These are phyloP conservation scores for Antennarius striatus DNA, from an alignment of 2,113 vertebrate species.

Conservation along the genomic window DNA sequence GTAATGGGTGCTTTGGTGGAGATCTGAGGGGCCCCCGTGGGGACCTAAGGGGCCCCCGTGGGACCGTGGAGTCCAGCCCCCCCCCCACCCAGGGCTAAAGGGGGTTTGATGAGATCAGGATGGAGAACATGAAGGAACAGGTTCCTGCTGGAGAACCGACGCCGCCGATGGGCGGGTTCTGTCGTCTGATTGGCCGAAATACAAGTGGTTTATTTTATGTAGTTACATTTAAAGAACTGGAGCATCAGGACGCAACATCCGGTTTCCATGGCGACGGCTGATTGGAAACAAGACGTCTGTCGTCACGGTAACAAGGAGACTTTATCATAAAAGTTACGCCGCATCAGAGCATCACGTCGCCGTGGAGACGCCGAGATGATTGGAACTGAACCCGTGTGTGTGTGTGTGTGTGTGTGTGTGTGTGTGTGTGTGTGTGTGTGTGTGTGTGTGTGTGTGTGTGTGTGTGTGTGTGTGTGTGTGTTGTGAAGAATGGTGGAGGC, in stretches of 20 bases:
- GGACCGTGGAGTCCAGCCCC: conserved; percentile 48
- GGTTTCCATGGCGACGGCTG: no score
- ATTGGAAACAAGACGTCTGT: no score
- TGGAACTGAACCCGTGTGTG: neutral
- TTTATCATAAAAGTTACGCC: no score
- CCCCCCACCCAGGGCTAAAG: conserved; percentile 54
- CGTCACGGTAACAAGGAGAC: no score
- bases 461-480: conserved; percentile 66
- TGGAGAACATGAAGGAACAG: conserved; percentile 54
- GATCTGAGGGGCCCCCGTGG: conserved; percentile 53
- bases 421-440: conserved; percentile 17
- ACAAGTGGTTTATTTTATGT: no score
- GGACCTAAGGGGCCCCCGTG: conserved; percentile 49
- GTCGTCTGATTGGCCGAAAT: no score
- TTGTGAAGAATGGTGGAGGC: conserved; percentile 92
- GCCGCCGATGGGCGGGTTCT: no score
- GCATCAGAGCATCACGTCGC: no score
- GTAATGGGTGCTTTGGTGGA: conserved; percentile 72
- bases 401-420: conserved; percentile 12
- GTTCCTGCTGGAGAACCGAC: conserved; percentile 23
- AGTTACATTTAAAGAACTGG: no score
- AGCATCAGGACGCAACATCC: no score
- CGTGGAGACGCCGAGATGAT: no score
- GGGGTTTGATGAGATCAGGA: conserved; percentile 63
- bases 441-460: conserved; percentile 81